Base-by-base conservation (phyloP, 2,797 vertebrate species). In the Trachops cirrhosus region DNA sequence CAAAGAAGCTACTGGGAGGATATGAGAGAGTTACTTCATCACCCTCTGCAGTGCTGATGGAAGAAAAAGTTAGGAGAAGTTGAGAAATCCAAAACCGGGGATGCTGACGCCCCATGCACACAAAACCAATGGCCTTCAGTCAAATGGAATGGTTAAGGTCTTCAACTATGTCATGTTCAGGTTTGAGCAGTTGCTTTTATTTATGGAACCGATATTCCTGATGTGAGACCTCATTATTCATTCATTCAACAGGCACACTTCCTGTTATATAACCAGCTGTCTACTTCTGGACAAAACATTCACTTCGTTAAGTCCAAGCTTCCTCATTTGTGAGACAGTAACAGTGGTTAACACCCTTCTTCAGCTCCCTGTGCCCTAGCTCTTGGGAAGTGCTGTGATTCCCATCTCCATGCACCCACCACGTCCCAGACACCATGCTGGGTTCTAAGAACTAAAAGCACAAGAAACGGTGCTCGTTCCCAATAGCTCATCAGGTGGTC, bases 401-500 rank as follows among this genome's bases (percentile, higher is more conserved):
- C 85, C 78, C 24, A 82, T 68, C 37, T 52, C 75, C 12, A 44
- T 14, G 67, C 86, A 80, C 48, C 52, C 44, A 85, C n/a, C 10
- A 50, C n/a, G 34, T 86, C 41, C 26, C 32, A 86, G 41, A 54
- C n/a, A 62, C 19, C 12, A 67, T 18, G 41, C 5, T n/a, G 41
- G 7, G 16, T 57, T 93, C 75, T 93, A 57, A 85, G 79, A 93
- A 78, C 83, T 46, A 83, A 88, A 93, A 83, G 32, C 59, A 80
- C 44, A 79, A 59, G 48, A 75, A 78, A 67, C 16, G 19, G 18
- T 73, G 54, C 39, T 75, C 52, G 5, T 26, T 59, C 44, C 48
- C 39, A 64, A 46, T 0, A 84, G 54, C 37, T 19, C 50, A 57
- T 75, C 2, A 34, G 64, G 34, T 94, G 52, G 50, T 75, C 2